These are phyloP conservation scores for Stylophora pistillata DNA, from an alignment of 64 coral and sea anemone genomes.

Conservation along the genomic window DNA sequence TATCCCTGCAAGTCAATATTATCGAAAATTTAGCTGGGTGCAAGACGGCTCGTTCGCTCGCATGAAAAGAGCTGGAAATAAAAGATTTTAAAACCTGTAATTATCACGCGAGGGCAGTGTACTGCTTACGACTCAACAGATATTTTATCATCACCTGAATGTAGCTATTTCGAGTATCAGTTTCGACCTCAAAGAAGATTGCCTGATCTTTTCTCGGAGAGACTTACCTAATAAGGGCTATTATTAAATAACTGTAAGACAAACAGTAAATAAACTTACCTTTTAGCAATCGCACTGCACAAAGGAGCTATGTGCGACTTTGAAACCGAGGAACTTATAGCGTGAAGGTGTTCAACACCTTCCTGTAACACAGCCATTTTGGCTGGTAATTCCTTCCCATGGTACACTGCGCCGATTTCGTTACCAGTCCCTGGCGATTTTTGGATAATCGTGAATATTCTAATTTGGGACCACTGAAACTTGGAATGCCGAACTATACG, in stretches of 20 bases:
- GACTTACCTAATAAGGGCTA: background rate
- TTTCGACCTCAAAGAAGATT: background rate
- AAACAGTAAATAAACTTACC: conserved; percentile 16
- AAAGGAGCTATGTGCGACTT: conserved; percentile 50
- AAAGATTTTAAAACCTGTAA: background rate
- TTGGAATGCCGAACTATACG: no score
- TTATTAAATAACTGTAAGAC: background rate
- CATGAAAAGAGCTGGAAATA: background rate
- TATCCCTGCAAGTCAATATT: no score
- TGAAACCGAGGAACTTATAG: conserved; percentile 50
- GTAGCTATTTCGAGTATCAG: background rate
- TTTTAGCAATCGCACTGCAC: conserved; percentile 60
- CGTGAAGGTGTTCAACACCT: conserved; percentile 56
- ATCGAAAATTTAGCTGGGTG: no score
- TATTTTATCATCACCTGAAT: background rate
- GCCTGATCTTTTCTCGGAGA: background rate
- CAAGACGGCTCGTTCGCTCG: no score
- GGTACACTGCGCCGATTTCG: background rate
- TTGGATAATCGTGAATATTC: no score
- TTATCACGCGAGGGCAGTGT: background rate
- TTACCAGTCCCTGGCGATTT: background rate
- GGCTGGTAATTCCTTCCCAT: conserved; percentile 34
- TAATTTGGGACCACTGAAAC: no score
- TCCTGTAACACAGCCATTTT: conserved; percentile 74
- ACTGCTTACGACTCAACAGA: background rate